Base-by-base conservation (phyloP, 2,888 invertebrate species). In the Catocala fraxini region DNA sequence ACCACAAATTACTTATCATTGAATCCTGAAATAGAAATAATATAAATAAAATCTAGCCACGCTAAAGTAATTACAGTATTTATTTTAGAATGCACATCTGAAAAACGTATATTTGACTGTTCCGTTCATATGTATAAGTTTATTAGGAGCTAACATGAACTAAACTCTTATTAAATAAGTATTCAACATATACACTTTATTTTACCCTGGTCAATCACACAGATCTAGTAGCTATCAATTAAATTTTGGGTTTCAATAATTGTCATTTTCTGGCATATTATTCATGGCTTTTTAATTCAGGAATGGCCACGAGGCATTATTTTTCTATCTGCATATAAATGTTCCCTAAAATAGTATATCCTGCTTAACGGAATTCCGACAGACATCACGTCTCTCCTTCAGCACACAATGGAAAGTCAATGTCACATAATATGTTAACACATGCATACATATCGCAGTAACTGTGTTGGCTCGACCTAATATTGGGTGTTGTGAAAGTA, bases 371-470 rank as follows among this genome's bases (percentile, higher is more conserved):
- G 41, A 54, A 58, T 53, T 55, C 51, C 42, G 54, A 70, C 58
- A 45, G 59, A 55, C 59, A 57, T 59, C 47, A 34, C 7, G 45
- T 56, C 58, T 42, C 42, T 52, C 25, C 35, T 63, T 15, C 53
- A 11, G 43, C 55, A 56, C 59, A 56, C 55, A 59, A 65, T 66
- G 48, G 69, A 75, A 78, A 78, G 73, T 72, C 75, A 75, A 75
- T 78, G 75, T 60, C 79, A 72, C 55, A 56, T 57, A 63, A 15
- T 51, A 58, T 73, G 65, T 55, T 39, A 63, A 41, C 54, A 51
- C 34, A 34, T 25, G 43, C 42, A 43, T 6, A 42, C 56, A 42
- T 55, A 52, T 39, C 35, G 35, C 46, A 65, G 54, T 60, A 25
- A 13, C 49, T 59, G 39, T 59, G 52, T 78, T 65, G 65, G 25